A percentile compares a stretch with the other conserved stretches of the same genome.
Evolutionary conservation across 1,140 invertebrate species (phyloP).

Genomic region (Philotrypesis tridentata): DNA sequence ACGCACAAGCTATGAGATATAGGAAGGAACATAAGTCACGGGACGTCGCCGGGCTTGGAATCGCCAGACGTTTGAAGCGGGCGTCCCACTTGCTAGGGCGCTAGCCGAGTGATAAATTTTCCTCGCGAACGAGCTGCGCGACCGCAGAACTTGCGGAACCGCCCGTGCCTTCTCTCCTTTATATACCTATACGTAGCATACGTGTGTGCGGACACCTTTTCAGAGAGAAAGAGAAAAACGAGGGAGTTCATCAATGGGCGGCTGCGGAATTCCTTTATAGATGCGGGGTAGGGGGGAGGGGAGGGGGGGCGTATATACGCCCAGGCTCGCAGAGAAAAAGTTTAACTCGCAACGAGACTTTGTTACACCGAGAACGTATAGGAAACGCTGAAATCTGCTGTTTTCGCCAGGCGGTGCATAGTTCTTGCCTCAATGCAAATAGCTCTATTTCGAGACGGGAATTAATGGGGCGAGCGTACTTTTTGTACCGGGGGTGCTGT

Average conservation of each 20-base stretch:
- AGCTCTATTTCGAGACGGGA: too few relatives aligned
- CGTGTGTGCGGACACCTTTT: background rate
- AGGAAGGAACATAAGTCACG: conserved; percentile 39
- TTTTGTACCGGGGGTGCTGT: too few relatives aligned
- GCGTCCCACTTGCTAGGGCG: background rate
- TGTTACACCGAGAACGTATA: background rate
- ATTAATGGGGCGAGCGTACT: too few relatives aligned
- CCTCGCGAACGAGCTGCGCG: conserved; percentile 17
- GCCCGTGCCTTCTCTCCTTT: background rate
- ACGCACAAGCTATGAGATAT: background rate
- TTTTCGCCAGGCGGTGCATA: too few relatives aligned
- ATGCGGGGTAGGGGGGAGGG: too few relatives aligned
- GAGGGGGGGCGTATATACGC: too few relatives aligned
- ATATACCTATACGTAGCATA: too few relatives aligned
- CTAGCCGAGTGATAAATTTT: conserved; percentile 39
- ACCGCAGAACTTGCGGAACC: background rate
- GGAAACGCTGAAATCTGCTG: too few relatives aligned
- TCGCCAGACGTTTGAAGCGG: conserved; percentile 7
- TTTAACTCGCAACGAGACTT: background rate
- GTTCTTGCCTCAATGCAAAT: too few relatives aligned
- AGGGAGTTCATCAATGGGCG: conserved; percentile 34
- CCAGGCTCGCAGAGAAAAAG: background rate
- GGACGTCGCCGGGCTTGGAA: background rate
- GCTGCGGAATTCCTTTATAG: conserved; percentile 25
- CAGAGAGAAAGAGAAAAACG: conserved; percentile 9